Evolutionary conservation across 2,888 invertebrate genomes (phyloP), one percentile per base, ranked within the genome.

Genomic region (Smittia sp.): DNA sequence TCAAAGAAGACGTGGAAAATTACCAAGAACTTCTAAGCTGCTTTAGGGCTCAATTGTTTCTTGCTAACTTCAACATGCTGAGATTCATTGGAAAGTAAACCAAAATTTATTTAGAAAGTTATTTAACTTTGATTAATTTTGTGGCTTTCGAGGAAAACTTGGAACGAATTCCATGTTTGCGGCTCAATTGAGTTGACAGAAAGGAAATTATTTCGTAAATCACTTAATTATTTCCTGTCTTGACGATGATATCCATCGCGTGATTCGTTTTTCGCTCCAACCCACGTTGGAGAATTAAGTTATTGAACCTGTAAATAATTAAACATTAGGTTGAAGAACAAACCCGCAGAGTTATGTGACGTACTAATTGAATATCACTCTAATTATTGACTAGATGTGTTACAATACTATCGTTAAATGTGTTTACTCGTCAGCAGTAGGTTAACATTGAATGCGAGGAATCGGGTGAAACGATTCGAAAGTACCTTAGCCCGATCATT

Each of bases 301-400:
- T 32, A 32, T 32, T 32, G 9, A 32, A 46, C 39, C 2, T 46
- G 46, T 46, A 46, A 46, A 46, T 46, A 46, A 46, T 46, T 46
- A 46, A 46, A 46, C 11, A n/a, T 18, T 58, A 58, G 22, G 22
- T 58, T 46, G 11, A n/a, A 46, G n/a, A 15, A n/a, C n/a, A 58
- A 58, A 58, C 58, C 58, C 2, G 58, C 58, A 58, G 58, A 58
- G 58, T 58, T 58, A 22, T 6, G n/a, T 22, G 58, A 58, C 58
- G 58, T 58, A 58, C 58, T 58, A 58, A 58, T 22, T 58, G 22
- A 58, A 13, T 18, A n/a, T 58, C 58, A 58, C 22, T 22, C 58
- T 58, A 58, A 58, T 58, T 18, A 22, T 58, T 3, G 11, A 46
- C 15, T 58, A 58, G 6, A 58, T 58, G 58, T 58, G 58, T 58